Percentiles rank a stretch among this genome's conserved stretches.
These are phyloP conservation scores for Epistrophella euchroma DNA, from an alignment of 2,888 invertebrate genomes.

Conservation along the genomic window DNA sequence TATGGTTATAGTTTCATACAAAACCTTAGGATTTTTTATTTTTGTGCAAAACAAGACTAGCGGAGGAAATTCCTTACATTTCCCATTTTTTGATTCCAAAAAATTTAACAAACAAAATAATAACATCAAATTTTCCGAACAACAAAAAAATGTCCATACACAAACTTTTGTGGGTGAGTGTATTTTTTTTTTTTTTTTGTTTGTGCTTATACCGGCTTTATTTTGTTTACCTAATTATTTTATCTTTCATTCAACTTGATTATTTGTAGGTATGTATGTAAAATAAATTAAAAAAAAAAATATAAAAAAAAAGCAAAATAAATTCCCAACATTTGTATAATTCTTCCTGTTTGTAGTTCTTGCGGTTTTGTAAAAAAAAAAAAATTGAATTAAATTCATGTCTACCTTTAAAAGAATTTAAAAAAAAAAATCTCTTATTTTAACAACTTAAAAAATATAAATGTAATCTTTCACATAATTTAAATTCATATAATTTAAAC, in stretches of 20 bases:
- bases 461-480: not conserved
- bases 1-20: too few relatives aligned
- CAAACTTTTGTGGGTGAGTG: constrained; percentile 1
- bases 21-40: too few relatives aligned
- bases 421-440: not conserved
- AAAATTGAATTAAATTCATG: not conserved
- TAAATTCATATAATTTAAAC: constrained; percentile 19
- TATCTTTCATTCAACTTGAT: not conserved
- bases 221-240: constrained; percentile 32
- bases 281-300: not conserved
- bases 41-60: too few relatives aligned
- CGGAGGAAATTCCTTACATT: too few relatives aligned
- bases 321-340: not conserved
- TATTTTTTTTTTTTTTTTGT: not conserved
- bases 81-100: too few relatives aligned
- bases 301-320: constrained; percentile 11
- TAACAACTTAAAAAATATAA: not conserved
- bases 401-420: not conserved
- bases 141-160: not conserved
- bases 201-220: not conserved
- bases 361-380: not conserved
- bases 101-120: too few relatives aligned
- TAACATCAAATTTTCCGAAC: too few relatives aligned
- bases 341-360: not conserved
- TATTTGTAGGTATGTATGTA: not conserved